Percentiles rank a stretch among this genome's conserved stretches.
Evolutionary conservation across 1,140 invertebrate species (phyloP).

Genomic region (Archegozetes longisetosus): DNA sequence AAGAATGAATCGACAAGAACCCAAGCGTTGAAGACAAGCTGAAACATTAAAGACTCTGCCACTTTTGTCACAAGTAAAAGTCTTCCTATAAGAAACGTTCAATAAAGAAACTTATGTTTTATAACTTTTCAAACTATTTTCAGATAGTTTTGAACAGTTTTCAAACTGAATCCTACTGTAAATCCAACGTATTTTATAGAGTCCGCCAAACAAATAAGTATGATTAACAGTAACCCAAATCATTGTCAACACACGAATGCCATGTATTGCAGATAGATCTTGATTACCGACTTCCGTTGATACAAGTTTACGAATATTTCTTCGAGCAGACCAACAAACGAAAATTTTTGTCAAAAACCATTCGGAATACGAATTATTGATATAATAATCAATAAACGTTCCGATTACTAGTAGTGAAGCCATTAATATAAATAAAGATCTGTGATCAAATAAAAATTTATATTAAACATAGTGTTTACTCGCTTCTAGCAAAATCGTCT

Average conservation of each 20-base stretch:
- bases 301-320: too few relatives aligned
- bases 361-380: neutral
- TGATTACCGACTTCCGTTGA: neutral
- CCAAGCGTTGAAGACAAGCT: neutral
- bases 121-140: too few relatives aligned
- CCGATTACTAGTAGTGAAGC: neutral
- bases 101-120: neutral
- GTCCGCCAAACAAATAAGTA: constrained; percentile 43
- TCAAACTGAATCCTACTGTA: neutral
- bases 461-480: too few relatives aligned
- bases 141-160: neutral
- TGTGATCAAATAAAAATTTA: too few relatives aligned
- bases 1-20: neutral
- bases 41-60: neutral
- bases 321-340: neutral
- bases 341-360: neutral
- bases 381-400: neutral
- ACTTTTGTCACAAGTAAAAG: neutral
- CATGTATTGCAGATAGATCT: constrained; percentile 39
- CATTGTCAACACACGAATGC: constrained; percentile 62
- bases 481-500: too few relatives aligned
- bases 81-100: neutral
- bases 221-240: constrained; percentile 85
- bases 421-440: neutral
- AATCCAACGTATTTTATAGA: neutral